These are phyloP conservation scores for Platyscapa corneri DNA, from an alignment of 1,140 invertebrate species.

Conservation along the genomic window DNA sequence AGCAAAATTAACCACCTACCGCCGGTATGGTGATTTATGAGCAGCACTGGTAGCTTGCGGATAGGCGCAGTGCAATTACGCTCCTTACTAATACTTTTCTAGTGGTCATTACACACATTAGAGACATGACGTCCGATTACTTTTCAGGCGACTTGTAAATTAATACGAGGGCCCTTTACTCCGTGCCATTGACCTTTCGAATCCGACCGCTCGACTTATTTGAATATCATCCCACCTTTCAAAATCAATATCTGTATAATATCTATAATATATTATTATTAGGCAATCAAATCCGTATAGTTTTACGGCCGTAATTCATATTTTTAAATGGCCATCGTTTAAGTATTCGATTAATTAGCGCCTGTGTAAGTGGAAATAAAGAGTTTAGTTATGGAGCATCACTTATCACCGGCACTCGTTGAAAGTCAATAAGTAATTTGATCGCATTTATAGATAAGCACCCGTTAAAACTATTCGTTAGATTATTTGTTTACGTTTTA, in stretches of 20 bases:
- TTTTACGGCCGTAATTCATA: background rate
- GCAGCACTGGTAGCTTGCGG: conserved; percentile 23
- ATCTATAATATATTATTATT: conserved; percentile 5
- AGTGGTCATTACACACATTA: conserved; percentile 46
- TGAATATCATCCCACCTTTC: background rate
- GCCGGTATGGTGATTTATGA: conserved; percentile 39
- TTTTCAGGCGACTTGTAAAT: conserved; percentile 37
- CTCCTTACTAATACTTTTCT: conserved; percentile 48
- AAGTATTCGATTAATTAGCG: background rate
- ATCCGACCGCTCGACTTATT: background rate
- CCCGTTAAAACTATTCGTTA: background rate
- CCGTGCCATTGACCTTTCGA: background rate
- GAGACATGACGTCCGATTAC: conserved; percentile 40
- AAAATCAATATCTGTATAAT: conserved; percentile 17
- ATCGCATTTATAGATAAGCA: background rate
- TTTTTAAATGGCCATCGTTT: background rate
- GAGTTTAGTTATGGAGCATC: background rate
- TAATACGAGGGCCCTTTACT: background rate
- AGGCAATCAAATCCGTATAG: conserved; percentile 10
- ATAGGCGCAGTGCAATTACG: conserved; percentile 41
- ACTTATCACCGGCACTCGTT: background rate
- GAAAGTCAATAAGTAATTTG: background rate
- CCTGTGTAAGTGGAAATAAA: background rate
- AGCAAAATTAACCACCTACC: conserved; percentile 50
- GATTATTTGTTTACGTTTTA: too few relatives aligned